Base-by-base conservation (phyloP, 2,113 vertebrate species). In the Coreoperca whiteheadi region DNA sequence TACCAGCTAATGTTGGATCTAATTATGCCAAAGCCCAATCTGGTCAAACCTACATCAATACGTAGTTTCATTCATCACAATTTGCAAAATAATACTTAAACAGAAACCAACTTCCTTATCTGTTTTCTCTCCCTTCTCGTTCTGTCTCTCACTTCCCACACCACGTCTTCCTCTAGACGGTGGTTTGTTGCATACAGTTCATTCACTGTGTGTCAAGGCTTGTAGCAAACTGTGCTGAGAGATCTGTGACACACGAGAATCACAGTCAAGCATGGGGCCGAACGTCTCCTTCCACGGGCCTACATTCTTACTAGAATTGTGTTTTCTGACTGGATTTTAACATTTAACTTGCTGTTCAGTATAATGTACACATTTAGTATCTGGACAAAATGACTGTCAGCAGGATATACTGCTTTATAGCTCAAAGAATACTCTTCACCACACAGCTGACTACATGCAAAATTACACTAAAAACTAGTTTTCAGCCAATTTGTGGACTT, bases 121-220 rank as follows among this genome's bases (percentile, higher is more conserved):
- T 0, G 30, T 61, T 75, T 77, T 87, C 80, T 78, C 66, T 61
- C 48, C 32, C 41, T 30, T 77, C 64, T 73, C 50, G 16, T 28
- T 77, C 54, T 39, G 79, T 73, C 70, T 86, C 83, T 87, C 82
- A 77, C 86, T 84, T 86, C 82, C 61, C 66, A 76, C 71, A 85
- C 59, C 53, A 21, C 0, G 25, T 74, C 81, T 84, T 12, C 68
- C 43, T 72, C 82, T 76, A 66, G 82, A 74, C 69, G 78, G 32
- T 11, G 20, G 68, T 85, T 75, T 23, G 57, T 48, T 67, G 84
- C 16, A 32, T 43, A 20, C 84, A 54, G 59, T 78, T 88, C 68
- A 73, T 82, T 81, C 82, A 20, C 65, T 70, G 64, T 39, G 18
- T 53, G 63, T 68, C 70, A 54, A 77, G 68, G 15, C 69, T 84